Conservation (phyloP, 2,888 invertebrate species). For the Drosophila trichaetosa region DNA sequence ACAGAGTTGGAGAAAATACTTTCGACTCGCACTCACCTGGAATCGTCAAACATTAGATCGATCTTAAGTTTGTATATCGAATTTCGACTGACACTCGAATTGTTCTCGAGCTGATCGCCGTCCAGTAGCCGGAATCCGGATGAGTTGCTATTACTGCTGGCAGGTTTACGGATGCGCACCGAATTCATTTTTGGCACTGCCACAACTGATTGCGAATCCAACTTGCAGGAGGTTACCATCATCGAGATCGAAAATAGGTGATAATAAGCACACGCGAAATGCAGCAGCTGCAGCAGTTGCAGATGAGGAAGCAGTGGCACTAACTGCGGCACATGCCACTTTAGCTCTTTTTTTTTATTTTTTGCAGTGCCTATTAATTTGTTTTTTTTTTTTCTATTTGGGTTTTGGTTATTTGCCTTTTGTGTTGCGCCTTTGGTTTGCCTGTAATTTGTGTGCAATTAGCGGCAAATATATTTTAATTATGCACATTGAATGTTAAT, state of each 20-base stretch:
- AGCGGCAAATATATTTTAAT: constrained; percentile 76
- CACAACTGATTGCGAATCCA: constrained; percentile 82
- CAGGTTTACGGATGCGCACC: constrained; percentile 75
- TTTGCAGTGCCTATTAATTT: constrained; percentile 33
- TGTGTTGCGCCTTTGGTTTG: constrained; percentile 24
- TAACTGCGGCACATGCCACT: constrained; percentile 39
- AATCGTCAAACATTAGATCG: constrained; percentile 93
- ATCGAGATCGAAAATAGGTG: constrained; percentile 39
- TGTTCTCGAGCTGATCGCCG: constrained; percentile 84
- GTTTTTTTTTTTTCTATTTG: constrained; percentile 19
- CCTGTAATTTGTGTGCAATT: constrained; percentile 67
- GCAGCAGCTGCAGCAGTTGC: constrained; percentile 7
- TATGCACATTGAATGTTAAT: constrained; percentile 77
- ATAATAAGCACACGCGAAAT: constrained; percentile 37
- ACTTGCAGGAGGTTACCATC: constrained; percentile 85
- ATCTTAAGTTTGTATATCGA: constrained; percentile 93
- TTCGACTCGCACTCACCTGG: constrained; percentile 84
- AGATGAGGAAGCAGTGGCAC: constrained; percentile 7
- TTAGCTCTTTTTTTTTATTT: constrained; percentile 1
- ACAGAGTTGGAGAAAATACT: background rate
- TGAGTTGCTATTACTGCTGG: constrained; percentile 82
- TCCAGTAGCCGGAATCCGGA: constrained; percentile 85
- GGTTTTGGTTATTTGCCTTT: constrained; percentile 13
- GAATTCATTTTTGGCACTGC: constrained; percentile 83
- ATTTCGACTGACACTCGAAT: constrained; percentile 85